Base-by-base conservation (phyloP, 1,140 invertebrate genomes). In the Phymastichus coffea region DNA sequence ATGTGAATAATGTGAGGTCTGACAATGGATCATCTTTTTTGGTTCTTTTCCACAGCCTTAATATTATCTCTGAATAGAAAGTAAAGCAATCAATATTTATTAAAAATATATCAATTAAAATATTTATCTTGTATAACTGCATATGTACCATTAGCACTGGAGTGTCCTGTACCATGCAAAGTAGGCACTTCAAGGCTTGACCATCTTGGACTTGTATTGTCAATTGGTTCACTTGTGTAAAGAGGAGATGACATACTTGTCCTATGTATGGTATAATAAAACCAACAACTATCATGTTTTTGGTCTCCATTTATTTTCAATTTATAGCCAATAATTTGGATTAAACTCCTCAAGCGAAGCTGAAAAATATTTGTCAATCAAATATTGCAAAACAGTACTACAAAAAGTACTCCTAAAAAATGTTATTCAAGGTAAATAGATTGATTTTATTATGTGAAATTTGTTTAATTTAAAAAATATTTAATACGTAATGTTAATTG, bases 201-300 rank as follows among this genome's bases (percentile, higher is more conserved):
- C 91, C 91, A 94, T 74, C 87, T 87, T 51, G 87, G 88, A 79
- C 89, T 88, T 49, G 79, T 75, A 63, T 86, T 87, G 55, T 84
- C 83, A 57, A 92, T 80, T 66, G 84, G 84, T 73, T 95, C 92
- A 76, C 93, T 95, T 3, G 88, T 92, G 70, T 93, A 96, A 66
- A 95, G 90, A 14, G 92, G 91, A 51, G 90, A 87, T 33, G 87
- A 88, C 88, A 91, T 91, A 51, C 83, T 85, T 2, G 88, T 88
- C 63, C 86, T 80, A 72, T 94, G 91, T 20, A 94, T 76, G 0
- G 91, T 93, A 61, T 89, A 88, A 71, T 92, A 93, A 68, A 88
- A 85, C 74, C 81, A 84, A 66, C 80, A 76, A 57, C 52, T 66
- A 70, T 81, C 67, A 70, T 72, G 40, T 51, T 71, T 68, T 12